Conservation (phyloP, 2,797 vertebrate species). For the Chelon labrosus region DNA sequence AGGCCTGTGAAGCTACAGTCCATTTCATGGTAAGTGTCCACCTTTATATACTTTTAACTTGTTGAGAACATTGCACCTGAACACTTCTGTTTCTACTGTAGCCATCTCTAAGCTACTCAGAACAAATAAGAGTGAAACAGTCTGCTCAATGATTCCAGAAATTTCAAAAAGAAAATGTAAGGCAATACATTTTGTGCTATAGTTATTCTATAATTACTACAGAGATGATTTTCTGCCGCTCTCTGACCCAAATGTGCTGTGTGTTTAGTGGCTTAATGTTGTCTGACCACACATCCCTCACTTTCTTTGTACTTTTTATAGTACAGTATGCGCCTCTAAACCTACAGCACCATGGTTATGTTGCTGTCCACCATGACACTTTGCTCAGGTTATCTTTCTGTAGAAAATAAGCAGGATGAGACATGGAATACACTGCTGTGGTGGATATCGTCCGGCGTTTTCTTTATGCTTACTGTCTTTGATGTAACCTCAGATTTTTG, state of each 20-base stretch:
- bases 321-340: neutral
- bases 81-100: neutral
- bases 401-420: neutral
- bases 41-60: slow-evolving; percentile 1
- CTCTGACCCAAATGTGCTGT: neutral
- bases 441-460: neutral
- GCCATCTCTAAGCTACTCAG: neutral
- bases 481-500: neutral
- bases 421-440: neutral
- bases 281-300: neutral
- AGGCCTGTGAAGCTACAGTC: neutral
- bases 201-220: no score
- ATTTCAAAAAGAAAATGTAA: neutral
- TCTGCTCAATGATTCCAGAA: no score
- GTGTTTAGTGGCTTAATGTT: slow-evolving; percentile 17
- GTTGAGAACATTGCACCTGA: neutral
- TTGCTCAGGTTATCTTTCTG: neutral
- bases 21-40: neutral
- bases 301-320: slow-evolving; percentile 10
- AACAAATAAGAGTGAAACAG: neutral
- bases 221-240: neutral
- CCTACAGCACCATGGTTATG: neutral
- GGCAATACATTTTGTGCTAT: neutral
- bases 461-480: neutral
- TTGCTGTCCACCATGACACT: no score